A percentile compares a stretch with the other conserved stretches of the same genome.
Evolutionary conservation across 2,888 invertebrate species (phyloP).

Genomic region (Bugulina stolonifera): DNA sequence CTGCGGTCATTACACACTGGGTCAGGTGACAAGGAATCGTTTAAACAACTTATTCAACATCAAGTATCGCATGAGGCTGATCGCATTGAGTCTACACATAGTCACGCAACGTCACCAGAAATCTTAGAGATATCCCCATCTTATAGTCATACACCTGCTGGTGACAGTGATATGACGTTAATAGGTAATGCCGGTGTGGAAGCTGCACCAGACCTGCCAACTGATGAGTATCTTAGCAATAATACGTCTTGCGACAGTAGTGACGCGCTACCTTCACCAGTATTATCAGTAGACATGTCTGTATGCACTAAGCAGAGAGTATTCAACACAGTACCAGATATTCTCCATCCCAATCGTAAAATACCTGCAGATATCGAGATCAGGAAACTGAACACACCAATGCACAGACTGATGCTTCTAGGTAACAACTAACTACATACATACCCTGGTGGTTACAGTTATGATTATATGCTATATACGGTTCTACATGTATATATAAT

Average conservation of each 20-base stretch:
- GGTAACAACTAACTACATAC: not conserved
- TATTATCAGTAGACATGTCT: not conserved
- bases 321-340: not conserved
- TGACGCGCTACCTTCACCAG: too few relatives aligned
- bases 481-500: too few relatives aligned
- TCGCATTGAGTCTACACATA: not conserved
- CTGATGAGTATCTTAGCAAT: not conserved
- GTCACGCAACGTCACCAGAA: not conserved
- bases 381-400: not conserved
- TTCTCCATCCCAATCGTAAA: not conserved
- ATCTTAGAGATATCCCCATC: too few relatives aligned
- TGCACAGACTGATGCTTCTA: not conserved
- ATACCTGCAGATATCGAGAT: not conserved
- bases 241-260: not conserved
- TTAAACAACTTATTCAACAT: slow-evolving; percentile 9
- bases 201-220: not conserved
- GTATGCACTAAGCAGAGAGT: not conserved
- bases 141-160: too few relatives aligned
- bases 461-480: too few relatives aligned
- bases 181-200: not conserved
- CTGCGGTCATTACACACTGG: not conserved
- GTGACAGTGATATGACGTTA: not conserved
- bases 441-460: too few relatives aligned
- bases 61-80: not conserved
- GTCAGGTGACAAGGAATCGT: not conserved